Evolutionary conservation across 2,888 invertebrate genomes (phyloP), one percentile per base, ranked within the genome.

Genomic region (Fragum sueziense): DNA sequence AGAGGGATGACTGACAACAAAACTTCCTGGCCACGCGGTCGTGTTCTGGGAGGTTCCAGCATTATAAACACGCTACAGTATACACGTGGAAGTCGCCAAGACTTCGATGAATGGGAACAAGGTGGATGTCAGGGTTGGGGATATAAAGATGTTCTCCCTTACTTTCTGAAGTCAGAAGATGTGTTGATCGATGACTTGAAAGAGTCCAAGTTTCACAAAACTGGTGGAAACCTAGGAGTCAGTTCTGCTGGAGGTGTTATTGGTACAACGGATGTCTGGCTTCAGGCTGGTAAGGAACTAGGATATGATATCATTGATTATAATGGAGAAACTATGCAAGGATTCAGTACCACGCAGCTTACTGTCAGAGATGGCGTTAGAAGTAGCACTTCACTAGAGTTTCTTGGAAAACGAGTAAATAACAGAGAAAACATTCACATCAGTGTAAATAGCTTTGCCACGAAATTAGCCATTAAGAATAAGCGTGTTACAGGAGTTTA

Each of bases 131-230:
- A 1, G 1, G 61, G 61, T n/a, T 61, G 61, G 61, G 33, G 3
- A 9, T 61, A 61, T n/a, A 61, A 61, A 29, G 61, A 61, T 33
- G 61, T 61, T 4, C 20, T 61, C 6, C 11, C 31, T 7, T 61
- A 61, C n/a, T 61, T 61, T n/a, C 6, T 29, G 33, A 61, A 61
- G 33, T 61, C 61, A 3, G 61, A 61, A 33, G 61, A 61, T 25
- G 47, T 57, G 2, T n/a, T 20, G 57, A 11, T 57, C 11, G 25
- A 57, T 4, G 57, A 2, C 2, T 9, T 9, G 11, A 17, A 17
- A 41, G 61, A 33, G 17, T 0, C 0, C 33, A 31, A n/a, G 17
- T 61, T 33, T n/a, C 61, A 61, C n/a, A 33, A 31, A 7, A 33
- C n/a, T n/a, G 33, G 33, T 17, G 61, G 61, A 4, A 33, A 33